Evolutionary conservation across 2,888 invertebrate genomes (phyloP), one percentile per base, ranked within the genome.

Genomic region (Aporophyla lueneburgensis): DNA sequence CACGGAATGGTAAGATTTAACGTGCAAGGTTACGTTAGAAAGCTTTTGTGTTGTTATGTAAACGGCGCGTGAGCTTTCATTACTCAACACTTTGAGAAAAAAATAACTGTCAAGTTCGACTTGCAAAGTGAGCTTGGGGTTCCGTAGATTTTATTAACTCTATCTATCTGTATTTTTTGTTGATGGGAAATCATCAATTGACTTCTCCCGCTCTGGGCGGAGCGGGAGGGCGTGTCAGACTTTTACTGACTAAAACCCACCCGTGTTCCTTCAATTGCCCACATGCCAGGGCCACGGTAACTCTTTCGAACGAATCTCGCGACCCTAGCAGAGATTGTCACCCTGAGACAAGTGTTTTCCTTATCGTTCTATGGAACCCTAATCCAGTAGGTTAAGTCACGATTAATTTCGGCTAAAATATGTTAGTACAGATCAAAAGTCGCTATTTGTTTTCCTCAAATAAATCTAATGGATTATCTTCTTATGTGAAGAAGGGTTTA

Each of bases 21-120:
- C 83, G 83, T 54, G 83, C 91, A 91, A 92, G 92, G 92, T 91
- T 90, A 88, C 78, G 83, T 84, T 89, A 90, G 92, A 92, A 92
- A 92, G 92, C 86, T 88, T 80, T 85, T 76, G 70, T 76, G 63
- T 65, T 49, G 73, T 87, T 88, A 88, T 87, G 85, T 87, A 87
- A 88, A 77, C 21, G 76, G 74, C 67, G 71, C 81, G 83, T 79
- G 85, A 79, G 81, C 87, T 87, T 88, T 87, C 87, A 70, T 86
- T 74, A 71, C 61, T 74, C 62, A 74, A 75, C 46, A 67, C 16
- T 63, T 66, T 83, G 27, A 49, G 1, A 67, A 43, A 74, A 71
- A 72, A 59, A 67, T n/a, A 6, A 0, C 2, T 6, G 40, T 0
- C 61, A 84, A 53, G 71, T 59, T n/a, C 59, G 70, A 51, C 19